Conservation (phyloP, 2,797 vertebrate species). For the Anas bahamensis region DNA sequence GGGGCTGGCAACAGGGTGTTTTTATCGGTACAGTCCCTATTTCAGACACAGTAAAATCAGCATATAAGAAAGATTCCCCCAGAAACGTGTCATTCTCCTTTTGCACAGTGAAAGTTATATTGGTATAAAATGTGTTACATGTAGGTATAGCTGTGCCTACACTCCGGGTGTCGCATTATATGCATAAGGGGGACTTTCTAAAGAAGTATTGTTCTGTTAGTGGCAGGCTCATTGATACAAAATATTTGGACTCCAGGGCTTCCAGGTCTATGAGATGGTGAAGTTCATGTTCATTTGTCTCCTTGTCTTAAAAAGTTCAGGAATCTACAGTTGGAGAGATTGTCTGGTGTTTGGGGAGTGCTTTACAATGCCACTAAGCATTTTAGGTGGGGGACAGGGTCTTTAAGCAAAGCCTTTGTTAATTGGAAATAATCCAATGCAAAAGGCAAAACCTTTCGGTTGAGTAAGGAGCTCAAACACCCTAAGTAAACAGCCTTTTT, state of each 20-base stretch:
- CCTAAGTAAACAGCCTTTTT: too few species aligned
- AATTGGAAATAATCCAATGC: too few species aligned
- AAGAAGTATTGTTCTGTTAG: not conserved
- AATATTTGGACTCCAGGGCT: not conserved
- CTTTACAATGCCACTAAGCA: too few species aligned
- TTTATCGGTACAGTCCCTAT: not conserved
- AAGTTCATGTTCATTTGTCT: not conserved
- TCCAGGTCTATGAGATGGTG: not conserved
- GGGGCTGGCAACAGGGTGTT: not conserved
- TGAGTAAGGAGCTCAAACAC: too few species aligned
- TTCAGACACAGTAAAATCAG: not conserved
- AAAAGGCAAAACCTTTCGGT: too few species aligned
- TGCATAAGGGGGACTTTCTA: not conserved
- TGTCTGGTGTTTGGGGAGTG: too few species aligned
- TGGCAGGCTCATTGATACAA: not conserved
- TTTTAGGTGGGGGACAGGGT: too few species aligned
- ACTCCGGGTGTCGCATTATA: not conserved
- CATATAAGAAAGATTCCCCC: not conserved
- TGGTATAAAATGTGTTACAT: not conserved
- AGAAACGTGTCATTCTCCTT: not conserved
- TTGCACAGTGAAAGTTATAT: not conserved
- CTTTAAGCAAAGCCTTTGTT: too few species aligned
- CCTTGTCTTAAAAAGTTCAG: not conserved
- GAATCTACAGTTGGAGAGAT: too few species aligned
- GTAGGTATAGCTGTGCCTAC: not conserved